phyloP scores from a whole-genome alignment of 2,797 vertebrate species.

The Triplophysa bombifrons region DNA sequence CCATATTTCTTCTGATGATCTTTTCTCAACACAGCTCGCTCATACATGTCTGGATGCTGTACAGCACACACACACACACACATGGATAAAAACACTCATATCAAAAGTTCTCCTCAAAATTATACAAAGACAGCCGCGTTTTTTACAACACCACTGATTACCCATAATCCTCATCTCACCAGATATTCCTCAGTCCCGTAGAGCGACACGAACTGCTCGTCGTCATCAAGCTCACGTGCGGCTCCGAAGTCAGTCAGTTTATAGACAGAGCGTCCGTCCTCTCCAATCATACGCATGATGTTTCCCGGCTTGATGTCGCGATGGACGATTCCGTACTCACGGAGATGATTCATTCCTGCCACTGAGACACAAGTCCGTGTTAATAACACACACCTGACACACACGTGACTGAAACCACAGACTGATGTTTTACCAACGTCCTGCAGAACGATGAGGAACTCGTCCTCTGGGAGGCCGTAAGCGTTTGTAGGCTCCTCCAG shows the following conservation, averaged over 20 bases:
- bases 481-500: constrained; percentile 95
- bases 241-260: constrained; percentile 98
- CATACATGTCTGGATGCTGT: constrained; percentile 98
- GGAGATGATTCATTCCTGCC: constrained; percentile 97
- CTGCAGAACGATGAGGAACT: constrained; percentile 95
- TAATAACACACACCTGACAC: background rate
- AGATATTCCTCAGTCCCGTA: constrained; percentile 95
- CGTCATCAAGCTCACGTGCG: constrained; percentile 93
- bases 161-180: constrained; percentile 68
- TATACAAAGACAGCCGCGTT: background rate
- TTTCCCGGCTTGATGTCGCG: constrained; percentile 98
- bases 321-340: constrained; percentile 96
- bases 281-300: constrained; percentile 96
- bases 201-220: constrained; percentile 96
- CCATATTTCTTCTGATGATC: constrained; percentile 98
- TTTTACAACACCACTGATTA: background rate
- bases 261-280: constrained; percentile 94
- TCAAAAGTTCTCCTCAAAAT: no score
- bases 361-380: constrained; percentile 70
- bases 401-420: background rate
- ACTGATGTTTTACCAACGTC: constrained; percentile 84
- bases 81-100: background rate
- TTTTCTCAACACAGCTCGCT: constrained; percentile 93
- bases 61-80: constrained; percentile 17
- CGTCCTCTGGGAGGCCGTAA: constrained; percentile 93